Percentiles rank a stretch among this genome's conserved stretches.
phyloP scores from a whole-genome alignment of 2,888 invertebrate species.

The Ornithoptera alexandrae region DNA sequence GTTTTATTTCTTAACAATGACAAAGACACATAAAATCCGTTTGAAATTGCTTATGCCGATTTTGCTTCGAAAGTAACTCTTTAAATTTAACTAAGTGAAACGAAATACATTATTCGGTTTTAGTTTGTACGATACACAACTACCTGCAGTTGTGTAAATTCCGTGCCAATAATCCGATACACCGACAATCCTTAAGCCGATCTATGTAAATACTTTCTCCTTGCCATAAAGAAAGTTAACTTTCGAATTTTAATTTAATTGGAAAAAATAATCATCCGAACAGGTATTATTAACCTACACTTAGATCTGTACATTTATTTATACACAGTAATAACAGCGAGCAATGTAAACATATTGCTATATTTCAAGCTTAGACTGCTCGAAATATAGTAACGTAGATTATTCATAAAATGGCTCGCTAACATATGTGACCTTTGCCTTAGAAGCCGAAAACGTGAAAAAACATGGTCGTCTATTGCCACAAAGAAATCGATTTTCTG shows the following conservation, averaged over 20 bases:
- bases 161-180: not conserved
- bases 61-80: too few relatives aligned
- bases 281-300: not conserved
- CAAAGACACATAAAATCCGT: too few relatives aligned
- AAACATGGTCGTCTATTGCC: too few relatives aligned
- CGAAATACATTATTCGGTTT: not conserved
- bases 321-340: not conserved
- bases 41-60: too few relatives aligned
- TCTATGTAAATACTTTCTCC: slow-evolving; percentile 2
- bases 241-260: slow-evolving; percentile 21
- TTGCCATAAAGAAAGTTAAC: not conserved
- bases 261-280: not conserved
- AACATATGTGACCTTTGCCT: too few relatives aligned
- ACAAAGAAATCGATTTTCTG: too few relatives aligned
- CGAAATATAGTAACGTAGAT: too few relatives aligned
- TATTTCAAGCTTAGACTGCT: too few relatives aligned
- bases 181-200: not conserved
- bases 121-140: not conserved
- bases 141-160: not conserved
- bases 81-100: too few relatives aligned
- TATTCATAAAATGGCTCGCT: too few relatives aligned
- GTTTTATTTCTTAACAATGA: slow-evolving; percentile 8
- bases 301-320: not conserved
- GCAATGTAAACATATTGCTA: too few relatives aligned
- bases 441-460: too few relatives aligned